Base-by-base conservation (phyloP, 1,140 invertebrate genomes). In the Saccostrea cuccullata region DNA sequence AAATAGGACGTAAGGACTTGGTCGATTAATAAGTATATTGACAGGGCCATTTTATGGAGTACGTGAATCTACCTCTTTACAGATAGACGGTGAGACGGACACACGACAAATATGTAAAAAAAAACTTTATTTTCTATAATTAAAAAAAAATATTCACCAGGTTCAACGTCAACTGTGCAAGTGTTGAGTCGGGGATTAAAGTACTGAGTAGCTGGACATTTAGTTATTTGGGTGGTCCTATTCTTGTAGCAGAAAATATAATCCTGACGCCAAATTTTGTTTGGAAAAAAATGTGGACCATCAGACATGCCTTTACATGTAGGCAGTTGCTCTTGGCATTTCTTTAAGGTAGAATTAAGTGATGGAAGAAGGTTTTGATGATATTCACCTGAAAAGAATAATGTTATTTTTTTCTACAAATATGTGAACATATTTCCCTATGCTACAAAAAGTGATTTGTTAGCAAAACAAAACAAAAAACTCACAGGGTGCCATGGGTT, bases 401-500 rank as follows among this genome's bases (percentile, higher is more conserved):
- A 77, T 82, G 17, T 13, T 4, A 17, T 20, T 84, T 58, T 20
- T 47, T 47, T 36, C 47, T 47, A 47, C 47, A 47, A 47, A 47
- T 6, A 8, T 47, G 47, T 47, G 47, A 47, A 47, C 47, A 6
- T 3, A 8, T 47, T 6, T 47, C 47, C 1, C 5, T 9, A 47
- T 47, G 9, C 47, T 9, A 47, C 47, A 47, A 47, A 47, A 47
- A 47, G 47, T 47, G 47, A 8, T 47, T 47, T 47, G 47, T 2
- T 47, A 47, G 47, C 47, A 47, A 9, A 47, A 47, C 5, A 2
- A 77, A 15, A 73, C 91, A 47, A 47, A 2, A 77, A 15, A 73
- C 91, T 90, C 64, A 91, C 91, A 91, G n/a, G 90, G 88, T 60
- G 89, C 86, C 55, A 58, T 55, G 6, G 89, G 90, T 82, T 91